Evolutionary conservation across 2,888 invertebrate genomes (phyloP).

Genomic region (Eupithecia tripunctaria): DNA sequence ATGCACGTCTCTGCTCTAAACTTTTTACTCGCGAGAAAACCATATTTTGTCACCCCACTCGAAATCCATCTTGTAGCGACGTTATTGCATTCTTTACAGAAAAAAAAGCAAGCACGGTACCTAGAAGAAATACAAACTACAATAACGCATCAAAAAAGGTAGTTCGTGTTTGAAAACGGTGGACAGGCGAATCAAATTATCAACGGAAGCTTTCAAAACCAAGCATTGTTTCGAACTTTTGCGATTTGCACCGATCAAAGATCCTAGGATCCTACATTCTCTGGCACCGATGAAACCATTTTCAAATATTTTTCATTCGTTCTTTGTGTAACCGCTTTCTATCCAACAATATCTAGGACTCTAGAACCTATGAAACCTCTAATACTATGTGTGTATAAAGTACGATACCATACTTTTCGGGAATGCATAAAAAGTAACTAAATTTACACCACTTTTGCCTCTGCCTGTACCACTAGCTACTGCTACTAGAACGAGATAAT

Average conservation of each 20-base stretch:
- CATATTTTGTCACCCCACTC: too few relatives aligned
- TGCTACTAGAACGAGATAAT: constrained; percentile 62
- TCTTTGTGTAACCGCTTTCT: neutral
- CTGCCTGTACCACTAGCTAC: constrained; percentile 20
- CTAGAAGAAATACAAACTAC: neutral
- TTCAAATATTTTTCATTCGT: neutral
- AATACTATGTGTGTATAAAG: too few relatives aligned
- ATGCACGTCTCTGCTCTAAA: too few relatives aligned
- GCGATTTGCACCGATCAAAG: neutral
- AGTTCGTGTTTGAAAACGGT: neutral
- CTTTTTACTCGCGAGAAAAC: too few relatives aligned
- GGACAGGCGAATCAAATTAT: neutral
- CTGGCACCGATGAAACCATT: too few relatives aligned
- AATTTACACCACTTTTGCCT: constrained; percentile 2
- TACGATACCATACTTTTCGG: neutral
- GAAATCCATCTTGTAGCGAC: too few relatives aligned
- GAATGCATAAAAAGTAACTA: neutral
- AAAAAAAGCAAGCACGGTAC: too few relatives aligned
- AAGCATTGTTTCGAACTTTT: neutral
- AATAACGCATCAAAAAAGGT: neutral
- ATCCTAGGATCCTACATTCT: too few relatives aligned
- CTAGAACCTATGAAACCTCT: neutral
- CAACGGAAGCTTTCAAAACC: neutral
- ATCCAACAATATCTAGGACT: neutral
- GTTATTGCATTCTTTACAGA: too few relatives aligned